Percentiles rank a stretch among this genome's conserved stretches.
Conservation (phyloP, 2,888 invertebrate species). For the Drosophila ustulata region DNA sequence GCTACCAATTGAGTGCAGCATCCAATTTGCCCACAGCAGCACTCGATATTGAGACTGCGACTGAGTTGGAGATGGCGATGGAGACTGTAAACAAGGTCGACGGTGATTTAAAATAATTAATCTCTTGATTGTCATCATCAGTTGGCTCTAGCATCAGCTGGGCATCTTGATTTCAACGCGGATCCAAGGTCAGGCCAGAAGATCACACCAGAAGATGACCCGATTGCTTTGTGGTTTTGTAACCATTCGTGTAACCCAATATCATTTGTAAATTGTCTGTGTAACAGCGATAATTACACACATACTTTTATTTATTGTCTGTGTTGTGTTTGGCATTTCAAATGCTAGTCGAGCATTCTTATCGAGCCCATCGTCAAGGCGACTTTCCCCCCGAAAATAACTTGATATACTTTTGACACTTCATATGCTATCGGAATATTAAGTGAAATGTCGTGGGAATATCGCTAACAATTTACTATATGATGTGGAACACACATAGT, state of each 20-base stretch:
- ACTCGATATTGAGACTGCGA: slow-evolving; percentile 22
- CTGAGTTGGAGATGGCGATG: not conserved
- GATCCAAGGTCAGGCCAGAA: slow-evolving; percentile 49
- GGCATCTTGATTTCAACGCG: slow-evolving; percentile 58
- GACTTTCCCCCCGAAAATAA: slow-evolving; percentile 48
- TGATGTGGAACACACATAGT: slow-evolving; percentile 26
- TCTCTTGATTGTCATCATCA: slow-evolving; percentile 54
- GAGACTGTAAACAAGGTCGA: slow-evolving; percentile 55
- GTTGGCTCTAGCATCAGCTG: slow-evolving; percentile 7
- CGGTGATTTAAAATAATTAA: slow-evolving; percentile 69
- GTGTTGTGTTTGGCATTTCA: slow-evolving; percentile 54
- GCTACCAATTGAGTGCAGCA: slow-evolving; percentile 52
- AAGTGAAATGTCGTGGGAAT: slow-evolving; percentile 48
- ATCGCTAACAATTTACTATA: slow-evolving; percentile 14
- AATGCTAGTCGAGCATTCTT: slow-evolving; percentile 35
- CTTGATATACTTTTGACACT: slow-evolving; percentile 43
- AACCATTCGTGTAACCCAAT: slow-evolving; percentile 60
- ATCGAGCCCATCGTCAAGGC: slow-evolving; percentile 11
- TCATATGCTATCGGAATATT: slow-evolving; percentile 61
- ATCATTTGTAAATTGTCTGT: slow-evolving; percentile 48
- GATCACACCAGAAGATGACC: slow-evolving; percentile 56
- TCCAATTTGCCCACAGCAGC: slow-evolving; percentile 33
- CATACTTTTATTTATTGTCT: not conserved
- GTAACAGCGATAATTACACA: slow-evolving; percentile 50
- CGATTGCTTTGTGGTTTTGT: slow-evolving; percentile 47